A percentile compares a stretch with the other conserved stretches of the same genome.
Conservation (phyloP, 2,113 vertebrate species). For the Dinomys branickii region DNA sequence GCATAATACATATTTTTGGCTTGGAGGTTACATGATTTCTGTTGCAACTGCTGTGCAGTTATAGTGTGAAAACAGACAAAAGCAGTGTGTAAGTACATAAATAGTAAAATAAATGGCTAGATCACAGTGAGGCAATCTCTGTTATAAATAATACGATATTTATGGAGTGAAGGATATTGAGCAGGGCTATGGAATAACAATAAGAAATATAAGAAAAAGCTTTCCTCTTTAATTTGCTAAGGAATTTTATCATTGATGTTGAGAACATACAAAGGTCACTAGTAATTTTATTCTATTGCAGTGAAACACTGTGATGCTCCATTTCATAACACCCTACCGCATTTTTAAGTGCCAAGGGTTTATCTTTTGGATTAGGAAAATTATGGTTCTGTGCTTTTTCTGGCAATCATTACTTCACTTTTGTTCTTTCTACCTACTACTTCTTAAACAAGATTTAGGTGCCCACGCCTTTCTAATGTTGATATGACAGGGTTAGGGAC, state of each 20-base stretch:
- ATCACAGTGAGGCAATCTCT: neutral
- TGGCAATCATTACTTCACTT: neutral
- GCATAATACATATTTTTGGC: neutral
- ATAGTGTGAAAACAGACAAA: neutral
- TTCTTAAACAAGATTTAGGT: neutral
- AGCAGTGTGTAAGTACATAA: neutral
- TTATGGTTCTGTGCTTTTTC: neutral
- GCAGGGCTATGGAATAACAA: neutral
- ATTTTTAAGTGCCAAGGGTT: neutral
- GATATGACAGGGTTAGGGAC: neutral
- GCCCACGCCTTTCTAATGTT: neutral
- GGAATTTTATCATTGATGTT: neutral
- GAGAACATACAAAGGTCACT: neutral
- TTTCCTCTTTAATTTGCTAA: neutral
- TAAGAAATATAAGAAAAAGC: neutral
- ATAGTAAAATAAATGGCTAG: neutral
- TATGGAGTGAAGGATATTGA: neutral
- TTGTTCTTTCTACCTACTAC: neutral
- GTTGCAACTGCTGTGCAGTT: neutral
- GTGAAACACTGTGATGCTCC: neutral
- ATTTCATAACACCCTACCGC: no score
- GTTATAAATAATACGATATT: neutral
- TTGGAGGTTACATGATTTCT: neutral
- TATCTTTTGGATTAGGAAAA: neutral
- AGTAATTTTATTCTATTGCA: neutral